A percentile compares a stretch with the other conserved stretches of the same genome.
Evolutionary conservation across 2,888 invertebrate genomes (phyloP).

Genomic region (Tholera decimalis): DNA sequence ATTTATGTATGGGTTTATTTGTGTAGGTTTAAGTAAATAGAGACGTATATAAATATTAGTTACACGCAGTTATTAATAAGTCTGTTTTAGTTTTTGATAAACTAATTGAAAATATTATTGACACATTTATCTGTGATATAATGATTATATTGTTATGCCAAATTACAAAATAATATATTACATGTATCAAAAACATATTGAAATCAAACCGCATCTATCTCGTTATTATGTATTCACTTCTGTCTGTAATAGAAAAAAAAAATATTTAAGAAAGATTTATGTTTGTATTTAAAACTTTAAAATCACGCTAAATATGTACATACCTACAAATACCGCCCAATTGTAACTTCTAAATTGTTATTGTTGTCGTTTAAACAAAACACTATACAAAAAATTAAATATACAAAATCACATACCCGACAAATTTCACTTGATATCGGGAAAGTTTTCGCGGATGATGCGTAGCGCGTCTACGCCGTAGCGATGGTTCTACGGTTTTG

Average conservation of each 20-base stretch:
- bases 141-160: neutral
- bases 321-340: no score
- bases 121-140: neutral
- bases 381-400: conserved; percentile 40
- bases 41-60: no score
- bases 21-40: no score
- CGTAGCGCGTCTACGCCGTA: conserved; percentile 87
- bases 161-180: neutral
- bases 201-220: neutral
- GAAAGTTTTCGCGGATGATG: conserved; percentile 70
- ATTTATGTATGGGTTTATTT: neutral
- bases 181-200: neutral
- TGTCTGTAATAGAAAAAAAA: no score
- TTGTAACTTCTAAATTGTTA: neutral
- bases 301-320: neutral
- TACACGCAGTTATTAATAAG: neutral
- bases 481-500: conserved; percentile 82
- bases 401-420: conserved; percentile 58
- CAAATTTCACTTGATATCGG: conserved; percentile 55
- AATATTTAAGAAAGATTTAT: neutral
- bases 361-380: no score
- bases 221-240: neutral
- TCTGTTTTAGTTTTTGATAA: neutral
- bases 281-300: neutral
- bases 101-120: neutral